Conservation (phyloP, 2,113 vertebrate genomes). For the Coryphaenoides rupestris region DNA sequence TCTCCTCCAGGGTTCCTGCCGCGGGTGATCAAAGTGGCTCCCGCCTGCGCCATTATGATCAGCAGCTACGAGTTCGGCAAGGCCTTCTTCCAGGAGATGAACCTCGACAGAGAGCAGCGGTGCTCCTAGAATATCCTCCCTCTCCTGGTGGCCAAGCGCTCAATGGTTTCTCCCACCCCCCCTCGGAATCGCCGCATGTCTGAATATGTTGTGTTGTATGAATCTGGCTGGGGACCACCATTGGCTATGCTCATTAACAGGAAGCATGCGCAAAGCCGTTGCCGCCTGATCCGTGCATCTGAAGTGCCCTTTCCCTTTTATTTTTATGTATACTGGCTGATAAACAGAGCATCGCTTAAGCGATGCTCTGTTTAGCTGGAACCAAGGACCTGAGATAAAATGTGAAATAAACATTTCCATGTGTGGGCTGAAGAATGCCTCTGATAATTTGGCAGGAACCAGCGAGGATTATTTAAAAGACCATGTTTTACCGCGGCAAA, state of each 20-base stretch:
- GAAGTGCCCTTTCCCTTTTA: no score
- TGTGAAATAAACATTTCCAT: not conserved
- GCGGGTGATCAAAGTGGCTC: constrained; percentile 91
- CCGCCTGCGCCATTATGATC: constrained; percentile 95
- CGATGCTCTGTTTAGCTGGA: no score
- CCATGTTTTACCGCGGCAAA: no score
- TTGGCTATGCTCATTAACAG: no score
- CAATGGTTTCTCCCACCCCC: not conserved
- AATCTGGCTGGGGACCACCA: no score
- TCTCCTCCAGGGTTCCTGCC: constrained; percentile 85
- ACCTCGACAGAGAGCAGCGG: constrained; percentile 67
- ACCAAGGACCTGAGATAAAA: not conserved
- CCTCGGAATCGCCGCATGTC: not conserved
- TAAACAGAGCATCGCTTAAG: no score
- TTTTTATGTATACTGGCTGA: no score
- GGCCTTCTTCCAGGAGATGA: constrained; percentile 86
- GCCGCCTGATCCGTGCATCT: no score
- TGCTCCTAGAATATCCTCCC: constrained; percentile 22
- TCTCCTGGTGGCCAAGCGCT: not conserved
- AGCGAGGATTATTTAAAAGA: constrained; percentile 3
- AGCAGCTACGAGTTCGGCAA: constrained; percentile 94
- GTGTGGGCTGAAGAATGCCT: not conserved
- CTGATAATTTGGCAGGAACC: not conserved
- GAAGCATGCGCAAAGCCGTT: no score
- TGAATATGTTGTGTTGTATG: no score